Evolutionary conservation across 2,797 vertebrate genomes (phyloP).

Genomic region (Cygnus olor): DNA sequence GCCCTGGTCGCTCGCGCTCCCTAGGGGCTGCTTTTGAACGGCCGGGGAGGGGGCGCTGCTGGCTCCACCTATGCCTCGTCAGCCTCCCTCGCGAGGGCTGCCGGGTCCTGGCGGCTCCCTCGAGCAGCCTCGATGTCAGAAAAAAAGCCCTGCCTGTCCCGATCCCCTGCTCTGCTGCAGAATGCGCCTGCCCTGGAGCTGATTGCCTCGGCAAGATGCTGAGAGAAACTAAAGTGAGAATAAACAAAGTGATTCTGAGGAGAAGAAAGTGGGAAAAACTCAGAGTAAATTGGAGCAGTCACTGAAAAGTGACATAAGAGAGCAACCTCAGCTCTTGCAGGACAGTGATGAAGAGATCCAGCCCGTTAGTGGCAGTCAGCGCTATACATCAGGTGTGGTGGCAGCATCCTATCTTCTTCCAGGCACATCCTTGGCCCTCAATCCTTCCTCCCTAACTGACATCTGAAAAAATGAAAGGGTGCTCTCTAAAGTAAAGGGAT

Average conservation of each 20-base stretch:
- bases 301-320: neutral
- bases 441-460: neutral
- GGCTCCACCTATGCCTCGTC: too few species aligned
- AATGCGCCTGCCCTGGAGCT: too few species aligned
- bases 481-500: neutral
- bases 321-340: accelerated
- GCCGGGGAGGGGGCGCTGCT: too few species aligned
- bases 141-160: too few species aligned
- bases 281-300: neutral
- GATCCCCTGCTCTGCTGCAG: too few species aligned
- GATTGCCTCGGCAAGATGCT: neutral
- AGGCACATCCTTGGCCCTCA: neutral
- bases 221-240: neutral
- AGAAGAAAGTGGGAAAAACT: neutral
- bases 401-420: neutral
- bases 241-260: neutral
- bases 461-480: neutral
- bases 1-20: too few species aligned
- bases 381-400: accelerated
- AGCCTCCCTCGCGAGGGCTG: too few species aligned
- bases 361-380: accelerated
- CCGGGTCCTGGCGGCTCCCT: too few species aligned
- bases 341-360: neutral
- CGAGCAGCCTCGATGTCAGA: too few species aligned
- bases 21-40: too few species aligned